These are phyloP conservation scores for Stichodactyla mertensii DNA, from an alignment of 64 coral and sea anemone species.

Conservation along the genomic window DNA sequence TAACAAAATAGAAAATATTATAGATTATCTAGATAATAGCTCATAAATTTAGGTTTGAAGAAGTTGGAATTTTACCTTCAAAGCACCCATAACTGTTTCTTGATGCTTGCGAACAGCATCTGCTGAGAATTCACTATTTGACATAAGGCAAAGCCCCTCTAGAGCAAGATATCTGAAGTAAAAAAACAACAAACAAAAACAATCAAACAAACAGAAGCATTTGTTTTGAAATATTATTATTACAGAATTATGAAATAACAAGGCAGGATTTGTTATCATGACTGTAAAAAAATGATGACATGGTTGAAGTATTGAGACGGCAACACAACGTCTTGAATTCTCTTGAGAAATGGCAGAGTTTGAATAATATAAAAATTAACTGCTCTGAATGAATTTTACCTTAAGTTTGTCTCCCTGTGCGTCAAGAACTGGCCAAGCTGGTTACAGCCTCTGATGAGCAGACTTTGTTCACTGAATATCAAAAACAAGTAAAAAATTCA, in stretches of 20 bases:
- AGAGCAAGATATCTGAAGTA: constrained; percentile 75
- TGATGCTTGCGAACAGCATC: constrained; percentile 98
- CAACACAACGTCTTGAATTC: too few species aligned
- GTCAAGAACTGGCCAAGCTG: constrained; percentile 97
- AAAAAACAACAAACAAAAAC: background rate
- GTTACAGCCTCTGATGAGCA: constrained; percentile 90
- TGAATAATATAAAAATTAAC: too few species aligned
- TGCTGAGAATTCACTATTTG: constrained; percentile 87
- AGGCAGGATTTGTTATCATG: too few species aligned
- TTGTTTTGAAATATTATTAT: background rate
- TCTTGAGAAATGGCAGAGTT: too few species aligned
- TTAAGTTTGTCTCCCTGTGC: constrained; percentile 93
- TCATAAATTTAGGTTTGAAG: too few species aligned
- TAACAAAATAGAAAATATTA: background rate
- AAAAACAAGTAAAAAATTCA: background rate
- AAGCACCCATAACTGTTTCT: constrained; percentile 91
- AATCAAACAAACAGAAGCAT: background rate
- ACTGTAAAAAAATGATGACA: too few species aligned
- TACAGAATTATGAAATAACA: too few species aligned
- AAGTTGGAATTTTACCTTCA: constrained; percentile 61
- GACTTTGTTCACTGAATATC: constrained; percentile 76
- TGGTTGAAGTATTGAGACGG: too few species aligned
- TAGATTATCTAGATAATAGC: too few species aligned
- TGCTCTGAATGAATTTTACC: constrained; percentile 11
- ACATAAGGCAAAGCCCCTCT: constrained; percentile 91